These are phyloP conservation scores for Lontra canadensis DNA, from an alignment of 2,113 vertebrate species.

Conservation along the genomic window DNA sequence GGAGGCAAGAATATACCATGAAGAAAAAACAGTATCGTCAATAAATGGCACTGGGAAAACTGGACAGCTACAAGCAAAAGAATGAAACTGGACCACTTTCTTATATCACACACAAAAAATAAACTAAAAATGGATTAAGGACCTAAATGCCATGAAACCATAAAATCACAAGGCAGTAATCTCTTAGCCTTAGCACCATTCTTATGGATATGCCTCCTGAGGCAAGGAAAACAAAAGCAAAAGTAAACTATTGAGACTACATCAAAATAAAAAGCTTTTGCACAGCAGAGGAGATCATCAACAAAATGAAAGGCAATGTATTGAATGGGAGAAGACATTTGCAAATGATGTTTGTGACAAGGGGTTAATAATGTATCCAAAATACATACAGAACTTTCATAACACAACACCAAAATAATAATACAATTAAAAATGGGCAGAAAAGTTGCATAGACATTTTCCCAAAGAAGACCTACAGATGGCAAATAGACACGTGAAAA, in stretches of 20 bases:
- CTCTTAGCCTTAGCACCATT: neutral
- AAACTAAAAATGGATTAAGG: neutral
- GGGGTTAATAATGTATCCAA: neutral
- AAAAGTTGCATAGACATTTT: neutral
- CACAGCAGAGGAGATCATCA: neutral
- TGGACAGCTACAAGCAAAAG: neutral
- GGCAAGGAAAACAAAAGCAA: neutral
- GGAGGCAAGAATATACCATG: neutral
- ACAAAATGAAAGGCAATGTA: neutral
- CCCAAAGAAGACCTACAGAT: neutral
- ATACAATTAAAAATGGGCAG: neutral
- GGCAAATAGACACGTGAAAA: neutral
- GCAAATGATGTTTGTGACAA: neutral
- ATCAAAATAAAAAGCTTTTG: neutral
- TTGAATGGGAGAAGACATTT: neutral
- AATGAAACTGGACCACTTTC: neutral
- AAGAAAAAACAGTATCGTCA: neutral
- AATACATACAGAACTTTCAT: neutral
- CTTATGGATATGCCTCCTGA: neutral
- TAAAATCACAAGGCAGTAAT: neutral
- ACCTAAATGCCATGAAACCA: neutral
- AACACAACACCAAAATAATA: neutral
- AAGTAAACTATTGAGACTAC: neutral
- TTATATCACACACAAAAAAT: neutral
- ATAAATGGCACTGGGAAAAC: neutral